phyloP scores from a whole-genome alignment of 2,113 vertebrate species.

The Synchiropus splendidus region DNA sequence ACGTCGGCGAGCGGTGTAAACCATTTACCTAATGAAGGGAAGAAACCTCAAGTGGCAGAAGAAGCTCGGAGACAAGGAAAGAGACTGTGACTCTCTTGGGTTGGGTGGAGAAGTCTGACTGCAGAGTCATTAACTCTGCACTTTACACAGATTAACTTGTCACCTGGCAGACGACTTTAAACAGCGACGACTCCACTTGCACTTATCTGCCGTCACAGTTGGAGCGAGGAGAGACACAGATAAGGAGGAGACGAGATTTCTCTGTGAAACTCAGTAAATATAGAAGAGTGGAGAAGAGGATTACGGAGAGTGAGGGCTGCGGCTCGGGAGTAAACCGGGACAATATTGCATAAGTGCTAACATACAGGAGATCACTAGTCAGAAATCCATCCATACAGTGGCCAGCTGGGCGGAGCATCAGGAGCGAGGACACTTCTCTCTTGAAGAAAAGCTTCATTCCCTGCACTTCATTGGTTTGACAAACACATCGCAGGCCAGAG shows the following conservation, averaged over 20 bases:
- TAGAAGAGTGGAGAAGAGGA: slow-evolving; percentile 7
- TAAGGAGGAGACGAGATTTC: slow-evolving; percentile 7
- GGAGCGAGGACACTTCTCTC: too few species aligned
- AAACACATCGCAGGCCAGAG: too few species aligned
- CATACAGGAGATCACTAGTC: too few species aligned
- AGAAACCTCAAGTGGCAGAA: too few species aligned
- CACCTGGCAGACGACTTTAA: slow-evolving; percentile 35
- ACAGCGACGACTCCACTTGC: slow-evolving; percentile 26
- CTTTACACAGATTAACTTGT: slow-evolving; percentile 56
- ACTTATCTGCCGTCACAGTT: slow-evolving; percentile 27
- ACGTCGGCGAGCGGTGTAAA: too few species aligned
- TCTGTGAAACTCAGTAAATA: slow-evolving; percentile 16
- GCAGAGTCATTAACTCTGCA: slow-evolving; percentile 50
- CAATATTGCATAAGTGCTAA: slow-evolving; percentile 4
- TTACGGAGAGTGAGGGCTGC: too few species aligned
- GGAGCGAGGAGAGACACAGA: slow-evolving; percentile 17
- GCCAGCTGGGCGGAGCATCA: too few species aligned
- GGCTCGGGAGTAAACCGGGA: too few species aligned
- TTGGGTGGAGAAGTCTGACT: slow-evolving; percentile 34
- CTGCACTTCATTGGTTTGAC: too few species aligned
- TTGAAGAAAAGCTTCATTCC: too few species aligned
- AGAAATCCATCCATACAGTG: slow-evolving; percentile 74
- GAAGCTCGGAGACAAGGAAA: too few species aligned
- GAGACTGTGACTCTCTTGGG: slow-evolving; percentile 29
- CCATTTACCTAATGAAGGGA: too few species aligned